Base-by-base conservation (phyloP, 2,888 invertebrate genomes). In the Synanthedon tipuliformis region DNA sequence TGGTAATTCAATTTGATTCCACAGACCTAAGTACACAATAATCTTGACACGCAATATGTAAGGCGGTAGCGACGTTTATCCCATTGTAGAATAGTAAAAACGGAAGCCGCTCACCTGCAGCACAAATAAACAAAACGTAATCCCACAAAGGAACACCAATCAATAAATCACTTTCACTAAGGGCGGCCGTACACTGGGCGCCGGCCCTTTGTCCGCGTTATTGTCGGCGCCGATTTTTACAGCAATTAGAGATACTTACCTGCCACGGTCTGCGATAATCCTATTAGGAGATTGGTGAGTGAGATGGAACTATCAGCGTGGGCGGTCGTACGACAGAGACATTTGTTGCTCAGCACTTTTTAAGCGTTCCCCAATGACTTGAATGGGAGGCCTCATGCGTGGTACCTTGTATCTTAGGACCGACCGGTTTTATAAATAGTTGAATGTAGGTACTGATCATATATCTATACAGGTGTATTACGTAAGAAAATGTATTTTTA, bases 211-310 rank as follows among this genome's bases (percentile, higher is more conserved):
- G 81, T 82, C 64, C 72, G 59, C 55, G 58, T 59, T 60, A 73
- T 73, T 77, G 81, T 83, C 81, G 81, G 82, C 75, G 75, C 73
- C 75, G 79, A 81, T 84, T 84, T 82, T 83, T 78, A 84, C 83
- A 83, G 81, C 85, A 87, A 86, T 87, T 86, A 85, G 75, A 81
- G 79, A 78, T 81, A 84, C 76, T 85, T 87, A 86, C 86, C 86
- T 85, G 84, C 71, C 71, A 75, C 73, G 69, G 73, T 71, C 69
- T 60, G 68, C 62, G 67, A 75, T 85, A 84, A 84, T 84, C 85
- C 85, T 85, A 85, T 86, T 84, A 84, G 59, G 61, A 56, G 66
- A 64, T 66, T 34, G 51, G 27, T 34, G 56, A 58, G 53, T 40
- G 55, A 58, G 61, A 59, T 49, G 40, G 54, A 70, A 56, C 59